A percentile compares a stretch with the other conserved stretches of the same genome.
Evolutionary conservation across 2,797 vertebrate species (phyloP).

Genomic region (Amphiprion clarkii): DNA sequence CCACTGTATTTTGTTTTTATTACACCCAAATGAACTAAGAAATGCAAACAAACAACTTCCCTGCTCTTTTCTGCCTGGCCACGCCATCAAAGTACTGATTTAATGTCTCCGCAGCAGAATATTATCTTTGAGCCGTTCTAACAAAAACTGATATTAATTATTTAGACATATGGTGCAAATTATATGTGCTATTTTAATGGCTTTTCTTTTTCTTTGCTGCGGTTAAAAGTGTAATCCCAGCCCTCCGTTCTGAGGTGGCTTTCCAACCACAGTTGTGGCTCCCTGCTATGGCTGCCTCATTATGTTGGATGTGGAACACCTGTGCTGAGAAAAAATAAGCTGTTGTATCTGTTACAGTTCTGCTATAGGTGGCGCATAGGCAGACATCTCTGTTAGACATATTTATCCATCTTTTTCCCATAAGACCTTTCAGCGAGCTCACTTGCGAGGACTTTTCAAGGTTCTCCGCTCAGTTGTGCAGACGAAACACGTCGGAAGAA

Average conservation of each 20-base stretch:
- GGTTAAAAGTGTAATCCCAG: constrained; percentile 54
- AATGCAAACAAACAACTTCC: background rate
- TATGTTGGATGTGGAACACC: constrained; percentile 73
- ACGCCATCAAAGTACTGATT: constrained; percentile 7
- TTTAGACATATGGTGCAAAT: constrained; percentile 46
- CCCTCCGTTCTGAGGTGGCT: constrained; percentile 56
- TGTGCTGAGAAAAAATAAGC: constrained; percentile 51
- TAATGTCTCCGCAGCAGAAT: constrained; percentile 5
- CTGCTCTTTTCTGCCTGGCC: background rate
- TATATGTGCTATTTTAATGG: constrained; percentile 53
- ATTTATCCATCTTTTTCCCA: constrained; percentile 18
- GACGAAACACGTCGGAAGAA: background rate
- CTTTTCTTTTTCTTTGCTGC: constrained; percentile 48
- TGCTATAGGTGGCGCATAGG: constrained; percentile 41
- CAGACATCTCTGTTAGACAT: constrained; percentile 22
- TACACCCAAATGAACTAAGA: background rate
- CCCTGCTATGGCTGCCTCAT: constrained; percentile 71
- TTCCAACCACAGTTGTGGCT: constrained; percentile 60
- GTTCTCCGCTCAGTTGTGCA: constrained; percentile 2
- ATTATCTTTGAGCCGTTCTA: constrained; percentile 18
- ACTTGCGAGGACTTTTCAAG: constrained; percentile 23
- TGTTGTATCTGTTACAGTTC: constrained; percentile 28
- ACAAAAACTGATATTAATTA: constrained; percentile 25
- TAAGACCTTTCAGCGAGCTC: constrained; percentile 18
- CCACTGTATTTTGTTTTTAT: background rate